These are phyloP conservation scores for Notiomystis cincta DNA, from an alignment of 2,113 vertebrate species.

Conservation along the genomic window DNA sequence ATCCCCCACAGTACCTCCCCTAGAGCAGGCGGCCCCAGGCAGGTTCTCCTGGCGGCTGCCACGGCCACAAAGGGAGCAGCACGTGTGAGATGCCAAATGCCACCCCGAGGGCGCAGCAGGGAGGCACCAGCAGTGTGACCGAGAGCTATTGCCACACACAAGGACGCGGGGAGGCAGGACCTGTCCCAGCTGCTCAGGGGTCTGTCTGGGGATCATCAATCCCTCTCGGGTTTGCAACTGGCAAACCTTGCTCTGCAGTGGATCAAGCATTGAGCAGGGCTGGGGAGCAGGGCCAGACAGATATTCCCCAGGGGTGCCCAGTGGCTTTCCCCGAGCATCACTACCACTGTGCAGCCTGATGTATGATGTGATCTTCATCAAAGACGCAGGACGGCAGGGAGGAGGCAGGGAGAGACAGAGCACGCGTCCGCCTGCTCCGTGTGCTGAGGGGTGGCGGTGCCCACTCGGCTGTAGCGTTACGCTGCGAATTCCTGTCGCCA, in stretches of 20 bases:
- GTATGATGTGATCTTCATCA: not conserved
- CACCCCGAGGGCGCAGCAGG: rapidly evolving
- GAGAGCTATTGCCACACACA: not conserved
- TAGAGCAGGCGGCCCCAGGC: not conserved
- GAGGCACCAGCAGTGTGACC: not conserved
- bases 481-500: not conserved
- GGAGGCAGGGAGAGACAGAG: not conserved
- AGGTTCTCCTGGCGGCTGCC: not conserved
- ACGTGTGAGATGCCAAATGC: rapidly evolving
- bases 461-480: rapidly evolving
- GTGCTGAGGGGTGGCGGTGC: not conserved
- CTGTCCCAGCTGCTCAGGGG: not conserved
- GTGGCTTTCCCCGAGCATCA: not conserved
- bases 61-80: rapidly evolving
- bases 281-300: not conserved
- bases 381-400: not conserved
- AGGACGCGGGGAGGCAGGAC: rapidly evolving
- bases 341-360: not conserved
- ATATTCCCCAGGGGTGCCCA: not conserved
- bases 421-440: rapidly evolving
- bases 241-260: not conserved
- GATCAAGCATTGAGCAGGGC: not conserved
- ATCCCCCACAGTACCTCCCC: rapidly evolving
- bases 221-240: not conserved
- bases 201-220: no score